These are phyloP conservation scores for Corvus moneduloides DNA, from an alignment of 2,113 vertebrate species.

Conservation along the genomic window DNA sequence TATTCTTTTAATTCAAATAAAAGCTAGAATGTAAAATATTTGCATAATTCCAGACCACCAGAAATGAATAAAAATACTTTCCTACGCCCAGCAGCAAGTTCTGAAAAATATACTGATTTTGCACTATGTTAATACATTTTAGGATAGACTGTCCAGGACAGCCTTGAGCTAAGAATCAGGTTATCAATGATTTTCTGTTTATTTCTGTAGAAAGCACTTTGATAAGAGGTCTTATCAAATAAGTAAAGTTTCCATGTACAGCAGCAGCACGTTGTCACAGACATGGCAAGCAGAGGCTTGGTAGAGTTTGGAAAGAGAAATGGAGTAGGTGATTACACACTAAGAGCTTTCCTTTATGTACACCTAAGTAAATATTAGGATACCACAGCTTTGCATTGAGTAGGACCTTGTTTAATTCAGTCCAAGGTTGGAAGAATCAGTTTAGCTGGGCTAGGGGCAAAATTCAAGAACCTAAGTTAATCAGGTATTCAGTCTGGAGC, in stretches of 20 bases:
- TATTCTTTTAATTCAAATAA: neutral
- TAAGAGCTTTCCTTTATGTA: slow-evolving; percentile 33
- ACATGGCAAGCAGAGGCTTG: neutral
- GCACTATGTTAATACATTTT: neutral
- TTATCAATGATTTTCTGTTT: slow-evolving; percentile 53
- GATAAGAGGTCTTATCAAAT: slow-evolving; percentile 51
- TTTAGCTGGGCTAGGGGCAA: neutral
- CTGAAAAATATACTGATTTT: neutral
- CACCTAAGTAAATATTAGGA: slow-evolving; percentile 45
- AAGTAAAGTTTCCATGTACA: slow-evolving; percentile 38
- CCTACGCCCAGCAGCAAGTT: neutral
- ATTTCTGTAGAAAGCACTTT: slow-evolving; percentile 37
- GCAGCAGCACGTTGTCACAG: neutral
- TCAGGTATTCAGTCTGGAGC: neutral
- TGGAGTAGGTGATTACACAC: neutral
- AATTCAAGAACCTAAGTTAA: neutral
- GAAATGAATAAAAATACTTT: neutral
- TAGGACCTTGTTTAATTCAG: slow-evolving; percentile 24
- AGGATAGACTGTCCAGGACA: neutral
- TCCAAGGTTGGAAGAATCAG: neutral
- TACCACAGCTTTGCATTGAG: slow-evolving; percentile 11
- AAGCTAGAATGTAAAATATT: neutral
- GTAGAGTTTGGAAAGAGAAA: slow-evolving; percentile 51
- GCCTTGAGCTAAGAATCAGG: slow-evolving; percentile 20
- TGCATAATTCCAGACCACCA: neutral